Percentiles rank a stretch among this genome's conserved stretches.
Evolutionary conservation across 2,797 vertebrate genomes (phyloP).

Genomic region (Acomys russatus): DNA sequence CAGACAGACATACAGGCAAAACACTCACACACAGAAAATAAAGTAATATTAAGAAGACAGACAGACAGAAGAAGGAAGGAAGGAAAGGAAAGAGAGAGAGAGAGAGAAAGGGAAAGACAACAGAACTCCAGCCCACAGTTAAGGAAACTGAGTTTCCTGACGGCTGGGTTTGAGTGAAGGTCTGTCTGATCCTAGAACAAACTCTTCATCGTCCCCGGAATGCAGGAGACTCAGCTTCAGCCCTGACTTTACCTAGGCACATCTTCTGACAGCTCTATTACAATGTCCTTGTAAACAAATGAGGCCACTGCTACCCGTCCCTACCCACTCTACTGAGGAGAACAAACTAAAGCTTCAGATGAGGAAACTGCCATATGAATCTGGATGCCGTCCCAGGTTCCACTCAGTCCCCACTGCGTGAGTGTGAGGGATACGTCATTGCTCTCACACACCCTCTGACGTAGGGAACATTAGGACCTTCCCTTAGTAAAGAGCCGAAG

Average conservation of each 20-base stretch:
- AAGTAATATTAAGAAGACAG: background rate
- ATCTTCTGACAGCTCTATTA: background rate
- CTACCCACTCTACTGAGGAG: constrained; percentile 52
- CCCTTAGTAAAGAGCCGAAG: constrained; percentile 62
- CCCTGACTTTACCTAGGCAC: constrained; percentile 25
- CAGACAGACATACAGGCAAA: background rate
- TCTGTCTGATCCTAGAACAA: constrained; percentile 35
- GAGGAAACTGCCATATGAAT: constrained; percentile 60
- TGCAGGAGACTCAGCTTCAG: constrained; percentile 27
- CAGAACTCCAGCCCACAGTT: background rate
- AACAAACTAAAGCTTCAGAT: background rate
- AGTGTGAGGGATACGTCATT: constrained; percentile 57
- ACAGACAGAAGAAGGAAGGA: background rate
- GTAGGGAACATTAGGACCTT: constrained; percentile 58
- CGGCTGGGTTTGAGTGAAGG: background rate
- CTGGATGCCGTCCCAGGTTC: background rate
- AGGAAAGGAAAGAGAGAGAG: background rate
- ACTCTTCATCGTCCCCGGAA: constrained; percentile 11
- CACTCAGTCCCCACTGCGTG: background rate
- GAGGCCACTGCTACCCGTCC: background rate
- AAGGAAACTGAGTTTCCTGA: constrained; percentile 45
- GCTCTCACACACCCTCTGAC: constrained; percentile 48
- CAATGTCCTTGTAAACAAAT: constrained; percentile 68
- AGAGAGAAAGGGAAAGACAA: background rate
- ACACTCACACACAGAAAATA: background rate